Evolutionary conservation across 2,113 vertebrate genomes (phyloP).

Genomic region (Rhizomys pruinosus): DNA sequence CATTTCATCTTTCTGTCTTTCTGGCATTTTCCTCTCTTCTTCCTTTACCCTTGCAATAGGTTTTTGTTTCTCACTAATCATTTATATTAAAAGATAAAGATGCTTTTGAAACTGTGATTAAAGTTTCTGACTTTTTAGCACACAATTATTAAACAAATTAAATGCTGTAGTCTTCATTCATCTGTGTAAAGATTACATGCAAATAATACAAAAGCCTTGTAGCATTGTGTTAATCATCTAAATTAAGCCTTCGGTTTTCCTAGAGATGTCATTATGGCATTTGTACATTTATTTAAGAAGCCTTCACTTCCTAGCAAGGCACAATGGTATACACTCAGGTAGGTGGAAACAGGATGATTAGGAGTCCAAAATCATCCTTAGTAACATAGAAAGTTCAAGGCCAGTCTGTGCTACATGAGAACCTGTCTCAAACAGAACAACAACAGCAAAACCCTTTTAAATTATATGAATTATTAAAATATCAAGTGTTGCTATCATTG

Average conservation of each 20-base stretch:
- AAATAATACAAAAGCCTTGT: not conserved
- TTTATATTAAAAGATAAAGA: not conserved
- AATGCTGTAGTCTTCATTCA: not conserved
- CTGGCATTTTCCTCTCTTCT: not conserved
- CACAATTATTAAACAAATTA: not conserved
- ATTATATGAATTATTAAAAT: not conserved
- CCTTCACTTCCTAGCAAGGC: too few relatives aligned
- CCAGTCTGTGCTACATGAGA: too few relatives aligned
- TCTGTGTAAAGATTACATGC: not conserved
- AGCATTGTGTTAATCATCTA: not conserved
- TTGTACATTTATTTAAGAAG: not conserved
- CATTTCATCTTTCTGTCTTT: not conserved
- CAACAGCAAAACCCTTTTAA: too few relatives aligned
- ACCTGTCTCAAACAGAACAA: too few relatives aligned
- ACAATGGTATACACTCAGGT: too few relatives aligned
- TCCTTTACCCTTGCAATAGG: not conserved
- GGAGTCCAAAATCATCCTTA: too few relatives aligned
- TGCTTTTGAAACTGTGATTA: not conserved
- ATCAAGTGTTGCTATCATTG: not conserved
- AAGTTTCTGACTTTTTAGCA: not conserved
- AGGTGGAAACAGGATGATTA: too few relatives aligned
- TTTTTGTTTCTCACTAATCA: not conserved
- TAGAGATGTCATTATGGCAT: not conserved
- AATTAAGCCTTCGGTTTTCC: not conserved
- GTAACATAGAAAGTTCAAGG: too few relatives aligned